Percentiles rank a stretch among this genome's conserved stretches.
Conservation (phyloP, 1,140 invertebrate species). For the Ceratoteleas bidentatus region DNA sequence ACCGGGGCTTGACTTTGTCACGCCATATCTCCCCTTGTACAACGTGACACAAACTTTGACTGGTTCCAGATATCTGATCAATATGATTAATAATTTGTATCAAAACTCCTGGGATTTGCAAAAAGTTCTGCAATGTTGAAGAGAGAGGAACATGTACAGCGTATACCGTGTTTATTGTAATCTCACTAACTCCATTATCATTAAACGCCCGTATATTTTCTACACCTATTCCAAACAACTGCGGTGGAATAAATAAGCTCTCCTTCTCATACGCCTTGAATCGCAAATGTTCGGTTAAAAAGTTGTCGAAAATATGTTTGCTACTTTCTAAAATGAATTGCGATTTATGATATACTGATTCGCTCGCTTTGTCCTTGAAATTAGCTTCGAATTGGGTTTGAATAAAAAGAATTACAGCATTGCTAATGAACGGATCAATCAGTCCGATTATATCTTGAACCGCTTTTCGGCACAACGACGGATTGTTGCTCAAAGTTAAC, state of each 20-base stretch:
- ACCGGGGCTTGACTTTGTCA: background rate
- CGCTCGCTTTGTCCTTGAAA: background rate
- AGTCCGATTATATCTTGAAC: slow-evolving; percentile 18
- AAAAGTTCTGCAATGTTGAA: background rate
- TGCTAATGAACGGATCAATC: slow-evolving; percentile 17
- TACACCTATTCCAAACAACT: slow-evolving; percentile 42
- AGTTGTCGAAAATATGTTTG: slow-evolving; percentile 27
- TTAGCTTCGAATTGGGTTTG: background rate
- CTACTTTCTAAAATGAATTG: slow-evolving; percentile 30
- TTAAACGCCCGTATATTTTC: slow-evolving; percentile 4
- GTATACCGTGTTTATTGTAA: background rate
- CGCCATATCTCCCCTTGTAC: background rate
- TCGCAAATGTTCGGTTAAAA: slow-evolving; percentile 34
- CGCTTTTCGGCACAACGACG: slow-evolving; percentile 18
- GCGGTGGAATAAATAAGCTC: slow-evolving; percentile 11
- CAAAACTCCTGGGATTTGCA: background rate
- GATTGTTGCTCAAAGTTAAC: slow-evolving; percentile 29
- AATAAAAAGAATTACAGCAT: background rate
- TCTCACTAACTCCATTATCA: background rate
- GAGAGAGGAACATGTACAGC: background rate
- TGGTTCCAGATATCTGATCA: background rate
- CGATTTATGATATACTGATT: background rate
- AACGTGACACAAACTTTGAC: background rate
- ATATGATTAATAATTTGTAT: background rate
- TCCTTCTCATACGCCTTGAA: slow-evolving; percentile 41